Percentiles rank a stretch among this genome's conserved stretches.
phyloP scores from a whole-genome alignment of 2,113 vertebrate species.

The Marmota flaviventris region DNA sequence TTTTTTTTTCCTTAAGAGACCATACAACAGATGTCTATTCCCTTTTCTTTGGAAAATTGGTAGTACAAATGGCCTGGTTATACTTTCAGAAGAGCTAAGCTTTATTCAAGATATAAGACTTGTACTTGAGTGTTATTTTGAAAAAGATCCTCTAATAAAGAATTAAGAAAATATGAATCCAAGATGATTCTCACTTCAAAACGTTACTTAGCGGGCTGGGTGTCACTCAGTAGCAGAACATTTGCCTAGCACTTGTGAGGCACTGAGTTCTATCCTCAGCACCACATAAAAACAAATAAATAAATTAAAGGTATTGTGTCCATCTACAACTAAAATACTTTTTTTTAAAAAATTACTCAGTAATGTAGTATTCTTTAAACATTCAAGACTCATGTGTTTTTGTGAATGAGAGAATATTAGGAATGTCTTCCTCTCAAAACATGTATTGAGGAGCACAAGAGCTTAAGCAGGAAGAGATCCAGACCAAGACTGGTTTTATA shows the following conservation, averaged over 20 bases:
- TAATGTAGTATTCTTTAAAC: constrained; percentile 23
- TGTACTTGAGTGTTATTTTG: constrained; percentile 26
- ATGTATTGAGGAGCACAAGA: not conserved
- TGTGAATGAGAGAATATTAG: not conserved
- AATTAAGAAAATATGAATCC: constrained; percentile 45
- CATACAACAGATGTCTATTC: not conserved
- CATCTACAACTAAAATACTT: too few species aligned
- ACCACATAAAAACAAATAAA: too few species aligned
- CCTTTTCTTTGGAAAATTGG: constrained; percentile 31
- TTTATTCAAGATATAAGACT: constrained; percentile 20
- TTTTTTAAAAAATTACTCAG: constrained; percentile 4
- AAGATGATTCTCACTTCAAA: constrained; percentile 48
- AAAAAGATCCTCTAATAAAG: not conserved
- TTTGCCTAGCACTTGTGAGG: too few species aligned
- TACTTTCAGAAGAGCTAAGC: not conserved
- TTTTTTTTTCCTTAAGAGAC: not conserved
- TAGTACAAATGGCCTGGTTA: not conserved
- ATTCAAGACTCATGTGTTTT: not conserved
- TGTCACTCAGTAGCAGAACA: too few species aligned
- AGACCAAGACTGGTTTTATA: not conserved
- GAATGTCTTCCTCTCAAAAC: not conserved
- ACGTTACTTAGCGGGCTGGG: not conserved
- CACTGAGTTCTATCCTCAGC: too few species aligned
- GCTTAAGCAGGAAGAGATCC: not conserved
- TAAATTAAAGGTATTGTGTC: too few species aligned